Percentiles rank a stretch among this genome's conserved stretches.
phyloP scores from a whole-genome alignment of 2,888 invertebrate species.

The Drosophila putrida region DNA sequence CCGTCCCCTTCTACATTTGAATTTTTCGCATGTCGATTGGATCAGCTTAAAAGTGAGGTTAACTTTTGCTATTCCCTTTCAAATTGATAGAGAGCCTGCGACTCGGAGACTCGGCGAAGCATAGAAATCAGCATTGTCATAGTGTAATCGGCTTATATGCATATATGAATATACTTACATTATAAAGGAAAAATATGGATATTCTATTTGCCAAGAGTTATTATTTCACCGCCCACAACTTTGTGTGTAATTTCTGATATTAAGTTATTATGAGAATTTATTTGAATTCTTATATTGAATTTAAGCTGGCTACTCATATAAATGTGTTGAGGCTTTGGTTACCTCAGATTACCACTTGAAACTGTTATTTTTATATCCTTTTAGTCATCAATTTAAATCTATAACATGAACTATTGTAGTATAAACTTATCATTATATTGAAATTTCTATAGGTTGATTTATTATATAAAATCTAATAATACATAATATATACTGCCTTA shows the following conservation, averaged over 20 bases:
- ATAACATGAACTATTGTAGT: no score
- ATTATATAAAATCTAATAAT: no score
- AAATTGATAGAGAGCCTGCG: slow-evolving; percentile 13
- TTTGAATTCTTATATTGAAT: no score
- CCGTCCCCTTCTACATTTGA: background rate
- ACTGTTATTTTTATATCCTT: no score
- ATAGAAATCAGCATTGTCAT: slow-evolving; percentile 44
- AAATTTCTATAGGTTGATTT: no score
- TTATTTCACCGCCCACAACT: slow-evolving; percentile 4
- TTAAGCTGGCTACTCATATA: no score
- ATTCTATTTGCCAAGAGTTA: slow-evolving; percentile 4
- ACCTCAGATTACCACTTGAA: no score
- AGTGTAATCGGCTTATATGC: slow-evolving; percentile 51
- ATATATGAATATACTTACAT: slow-evolving; percentile 2
- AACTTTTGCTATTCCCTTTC: slow-evolving; percentile 15
- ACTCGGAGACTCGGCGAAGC: slow-evolving; percentile 23
- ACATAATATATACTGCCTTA: no score
- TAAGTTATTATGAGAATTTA: background rate
- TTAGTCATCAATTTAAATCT: no score
- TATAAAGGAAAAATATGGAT: background rate
- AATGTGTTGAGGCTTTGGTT: no score
- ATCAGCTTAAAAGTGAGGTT: slow-evolving; percentile 38
- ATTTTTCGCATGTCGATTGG: slow-evolving; percentile 1
- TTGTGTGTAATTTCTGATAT: background rate
- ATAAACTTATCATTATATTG: no score